These are phyloP conservation scores for Lithodes maja DNA, from an alignment of 2,888 invertebrate species.

Conservation along the genomic window DNA sequence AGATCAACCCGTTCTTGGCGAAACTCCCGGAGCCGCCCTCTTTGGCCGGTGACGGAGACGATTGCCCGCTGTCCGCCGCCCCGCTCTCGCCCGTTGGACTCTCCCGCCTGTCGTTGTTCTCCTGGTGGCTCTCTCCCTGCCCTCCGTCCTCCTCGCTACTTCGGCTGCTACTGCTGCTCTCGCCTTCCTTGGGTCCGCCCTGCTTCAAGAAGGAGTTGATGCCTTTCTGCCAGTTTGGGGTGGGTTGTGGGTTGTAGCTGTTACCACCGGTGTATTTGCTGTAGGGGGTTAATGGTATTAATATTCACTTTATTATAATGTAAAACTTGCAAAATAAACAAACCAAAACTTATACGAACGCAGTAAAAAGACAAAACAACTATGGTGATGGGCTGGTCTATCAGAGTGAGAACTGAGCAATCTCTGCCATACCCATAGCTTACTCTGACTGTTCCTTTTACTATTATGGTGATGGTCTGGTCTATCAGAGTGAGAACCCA, in stretches of 20 bases:
- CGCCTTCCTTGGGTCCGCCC: slow-evolving; percentile 15
- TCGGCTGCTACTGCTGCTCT: background rate
- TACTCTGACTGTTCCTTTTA: too few species aligned
- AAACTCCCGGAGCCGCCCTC: background rate
- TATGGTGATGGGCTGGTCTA: too few species aligned
- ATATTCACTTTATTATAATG: too few species aligned
- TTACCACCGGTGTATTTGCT: slow-evolving; percentile 62
- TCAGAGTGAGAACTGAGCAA: too few species aligned
- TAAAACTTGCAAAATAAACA: too few species aligned
- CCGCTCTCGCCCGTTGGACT: background rate
- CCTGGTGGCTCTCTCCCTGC: background rate
- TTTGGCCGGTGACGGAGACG: background rate
- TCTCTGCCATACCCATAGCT: too few species aligned
- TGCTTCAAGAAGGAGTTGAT: slow-evolving; percentile 62
- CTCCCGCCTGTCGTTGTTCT: background rate
- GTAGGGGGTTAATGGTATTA: too few species aligned
- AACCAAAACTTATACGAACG: too few species aligned
- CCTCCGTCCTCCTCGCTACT: background rate
- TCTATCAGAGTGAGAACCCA: too few species aligned
- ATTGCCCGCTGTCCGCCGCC: background rate
- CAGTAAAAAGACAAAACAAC: too few species aligned
- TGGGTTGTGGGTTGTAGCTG: slow-evolving; percentile 66
- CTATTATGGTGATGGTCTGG: too few species aligned
- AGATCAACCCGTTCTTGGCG: slow-evolving; percentile 36
- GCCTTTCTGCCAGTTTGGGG: slow-evolving; percentile 67